Percentiles rank a stretch among this genome's conserved stretches.
These are phyloP conservation scores for Cyclophora albipunctata DNA, from an alignment of 2,888 invertebrate genomes.

Conservation along the genomic window DNA sequence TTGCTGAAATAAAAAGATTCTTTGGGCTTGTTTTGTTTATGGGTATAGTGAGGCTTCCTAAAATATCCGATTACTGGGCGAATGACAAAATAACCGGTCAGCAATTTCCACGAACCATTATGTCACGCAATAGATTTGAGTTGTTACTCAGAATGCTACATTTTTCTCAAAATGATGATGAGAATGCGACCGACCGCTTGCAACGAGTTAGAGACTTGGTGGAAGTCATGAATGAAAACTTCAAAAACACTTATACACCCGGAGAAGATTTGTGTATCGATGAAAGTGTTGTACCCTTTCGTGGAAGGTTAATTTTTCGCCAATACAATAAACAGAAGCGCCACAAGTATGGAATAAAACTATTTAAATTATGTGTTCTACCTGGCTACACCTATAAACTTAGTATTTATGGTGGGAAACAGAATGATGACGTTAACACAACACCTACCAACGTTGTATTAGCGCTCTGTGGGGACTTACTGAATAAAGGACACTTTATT, in stretches of 20 bases:
- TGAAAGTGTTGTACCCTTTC: slow-evolving; percentile 25
- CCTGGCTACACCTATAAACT: slow-evolving; percentile 31
- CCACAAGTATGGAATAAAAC: slow-evolving; percentile 25
- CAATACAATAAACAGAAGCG: slow-evolving; percentile 28
- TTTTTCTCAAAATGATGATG: slow-evolving; percentile 3
- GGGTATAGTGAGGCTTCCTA: slow-evolving; percentile 28
- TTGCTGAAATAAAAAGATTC: slow-evolving; percentile 26
- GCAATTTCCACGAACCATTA: slow-evolving; percentile 22
- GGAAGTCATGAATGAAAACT: slow-evolving; percentile 9
- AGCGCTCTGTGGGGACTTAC: slow-evolving; percentile 22
- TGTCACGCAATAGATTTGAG: slow-evolving; percentile 29
- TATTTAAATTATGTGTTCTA: slow-evolving; percentile 28
- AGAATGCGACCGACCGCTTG: not conserved
- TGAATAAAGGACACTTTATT: slow-evolving; percentile 23
- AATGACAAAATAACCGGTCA: slow-evolving; percentile 20
- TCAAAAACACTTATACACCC: slow-evolving; percentile 10
- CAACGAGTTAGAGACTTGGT: slow-evolving; percentile 3
- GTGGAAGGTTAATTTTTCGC: slow-evolving; percentile 25
- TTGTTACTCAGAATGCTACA: slow-evolving; percentile 24
- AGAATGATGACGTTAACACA: slow-evolving; percentile 21
- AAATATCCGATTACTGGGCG: slow-evolving; percentile 29
- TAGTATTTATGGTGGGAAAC: slow-evolving; percentile 24
- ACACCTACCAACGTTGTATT: slow-evolving; percentile 27
- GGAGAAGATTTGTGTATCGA: slow-evolving; percentile 12
- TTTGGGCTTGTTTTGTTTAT: slow-evolving; percentile 30